Evolutionary conservation across 2,888 invertebrate species (phyloP), one percentile per base, ranked within the genome.

Genomic region (Lycophotia porphyrea): DNA sequence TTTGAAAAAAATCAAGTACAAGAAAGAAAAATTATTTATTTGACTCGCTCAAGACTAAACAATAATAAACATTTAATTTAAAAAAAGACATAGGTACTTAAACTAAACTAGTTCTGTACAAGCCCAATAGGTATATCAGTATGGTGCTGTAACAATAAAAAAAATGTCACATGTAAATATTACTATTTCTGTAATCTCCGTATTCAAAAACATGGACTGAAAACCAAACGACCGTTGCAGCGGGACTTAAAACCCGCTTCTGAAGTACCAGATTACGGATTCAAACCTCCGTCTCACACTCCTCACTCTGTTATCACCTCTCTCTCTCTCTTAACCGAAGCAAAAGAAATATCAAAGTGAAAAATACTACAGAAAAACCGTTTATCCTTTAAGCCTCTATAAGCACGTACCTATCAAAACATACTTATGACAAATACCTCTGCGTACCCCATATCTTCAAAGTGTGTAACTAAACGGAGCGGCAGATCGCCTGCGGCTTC

Each of bases 401-500:
- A 55, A 21, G 31, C n/a, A n/a, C n/a, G n/a, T n/a, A n/a, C 71
- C 24, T 63, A 47, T 18, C 66, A 80, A 85, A 76, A 52, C 63
- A 61, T 39, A 71, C 49, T 27, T 27, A 67, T 52, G 63, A 66
- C 39, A 4, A 52, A 61, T 69, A 27, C 15, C 11, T 24, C 49
- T 68, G 68, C 61, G 60, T 72, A 55, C 60, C 70, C 55, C 42
- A 65, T 74, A 81, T 76, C 87, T 84, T 85, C 82, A 88, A 89
- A 88, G 85, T 86, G 80, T 78, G 68, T 78, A 73, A 68, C 64
- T 76, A 82, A 84, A 81, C 76, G 74, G 78, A 78, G 82, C 68
- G 78, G 71, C 77, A 83, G 70, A 66, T 64, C 34, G 84, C 89
- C 87, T 18, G 70, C 11, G 87, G 88, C 78, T n/a, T 82, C 86